A percentile compares a stretch with the other conserved stretches of the same genome.
phyloP scores from a whole-genome alignment of 2,113 vertebrate genomes.

The human (Homo sapiens) region DNA sequence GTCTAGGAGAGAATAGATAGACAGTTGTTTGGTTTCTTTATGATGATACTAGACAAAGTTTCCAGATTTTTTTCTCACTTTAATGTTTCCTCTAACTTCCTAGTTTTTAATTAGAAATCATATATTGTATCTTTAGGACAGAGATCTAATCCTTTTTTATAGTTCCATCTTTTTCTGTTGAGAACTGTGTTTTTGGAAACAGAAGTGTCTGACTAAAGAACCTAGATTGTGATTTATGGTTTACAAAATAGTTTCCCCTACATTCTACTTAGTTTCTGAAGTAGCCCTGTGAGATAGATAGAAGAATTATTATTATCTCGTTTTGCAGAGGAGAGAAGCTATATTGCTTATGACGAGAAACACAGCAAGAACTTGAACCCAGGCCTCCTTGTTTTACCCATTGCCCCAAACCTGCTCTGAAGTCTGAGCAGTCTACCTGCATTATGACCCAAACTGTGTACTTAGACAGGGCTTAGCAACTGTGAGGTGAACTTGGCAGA shows the following conservation, averaged over 20 bases:
- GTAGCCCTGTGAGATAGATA: neutral
- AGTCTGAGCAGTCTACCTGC: neutral
- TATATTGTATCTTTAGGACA: neutral
- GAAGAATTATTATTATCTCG: neutral
- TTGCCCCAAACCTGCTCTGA: neutral
- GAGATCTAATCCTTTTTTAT: neutral
- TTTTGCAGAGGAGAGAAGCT: neutral
- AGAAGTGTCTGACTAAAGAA: neutral
- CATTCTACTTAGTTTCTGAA: neutral
- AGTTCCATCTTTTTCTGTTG: neutral
- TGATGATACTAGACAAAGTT: neutral
- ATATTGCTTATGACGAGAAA: neutral
- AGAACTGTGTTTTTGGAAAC: neutral
- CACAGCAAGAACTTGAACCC: neutral
- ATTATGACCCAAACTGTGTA: neutral
- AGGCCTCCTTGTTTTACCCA: neutral
- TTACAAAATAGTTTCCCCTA: neutral
- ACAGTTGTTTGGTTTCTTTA: neutral
- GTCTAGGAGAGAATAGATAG: neutral
- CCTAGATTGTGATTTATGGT: neutral
- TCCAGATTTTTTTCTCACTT: slow-evolving; percentile 7
- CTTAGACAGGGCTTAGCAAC: neutral
- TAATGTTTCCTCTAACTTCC: neutral
- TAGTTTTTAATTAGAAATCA: slow-evolving; percentile 39
- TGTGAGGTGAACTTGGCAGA: neutral